Evolutionary conservation across 1,140 invertebrate genomes (phyloP).

Genomic region (Hestina assimilis): DNA sequence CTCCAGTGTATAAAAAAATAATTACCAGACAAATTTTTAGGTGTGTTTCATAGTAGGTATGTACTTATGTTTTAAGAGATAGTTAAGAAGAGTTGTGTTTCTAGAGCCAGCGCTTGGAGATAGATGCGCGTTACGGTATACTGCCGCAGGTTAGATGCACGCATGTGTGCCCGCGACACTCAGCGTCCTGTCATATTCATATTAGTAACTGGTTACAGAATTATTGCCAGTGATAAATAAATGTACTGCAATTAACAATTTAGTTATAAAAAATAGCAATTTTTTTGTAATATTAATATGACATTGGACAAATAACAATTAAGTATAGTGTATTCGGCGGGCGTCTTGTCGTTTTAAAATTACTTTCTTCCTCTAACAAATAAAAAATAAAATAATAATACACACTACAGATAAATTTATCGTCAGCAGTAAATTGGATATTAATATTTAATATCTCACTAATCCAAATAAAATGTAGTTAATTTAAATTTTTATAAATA

Average conservation of each 20-base stretch:
- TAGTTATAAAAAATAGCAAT: not conserved
- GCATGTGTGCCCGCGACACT: conserved; percentile 52
- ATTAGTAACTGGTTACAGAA: too few relatives aligned
- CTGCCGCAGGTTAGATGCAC: conserved; percentile 81
- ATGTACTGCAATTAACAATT: too few relatives aligned
- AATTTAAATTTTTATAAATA: not conserved
- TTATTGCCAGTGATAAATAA: too few relatives aligned
- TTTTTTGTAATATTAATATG: not conserved
- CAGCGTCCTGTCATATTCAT: conserved; percentile 8
- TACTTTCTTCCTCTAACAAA: conserved; percentile 3
- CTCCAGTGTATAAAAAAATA: too few relatives aligned
- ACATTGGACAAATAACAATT: not conserved
- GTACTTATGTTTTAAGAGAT: not conserved
- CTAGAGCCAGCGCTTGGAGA: conserved; percentile 95
- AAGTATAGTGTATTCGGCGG: not conserved
- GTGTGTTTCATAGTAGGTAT: too few relatives aligned
- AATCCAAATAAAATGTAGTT: not conserved
- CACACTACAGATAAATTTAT: not conserved
- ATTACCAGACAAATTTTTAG: too few relatives aligned
- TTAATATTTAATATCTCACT: not conserved
- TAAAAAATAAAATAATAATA: not conserved
- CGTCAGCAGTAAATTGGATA: not conserved
- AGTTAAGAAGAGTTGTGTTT: conserved; percentile 65
- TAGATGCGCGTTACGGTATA: conserved; percentile 93
- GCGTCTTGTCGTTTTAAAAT: not conserved